Percentiles rank a stretch among this genome's conserved stretches.
Conservation (phyloP, 2,888 invertebrate species). For the Troglohyphantes excavatus region DNA sequence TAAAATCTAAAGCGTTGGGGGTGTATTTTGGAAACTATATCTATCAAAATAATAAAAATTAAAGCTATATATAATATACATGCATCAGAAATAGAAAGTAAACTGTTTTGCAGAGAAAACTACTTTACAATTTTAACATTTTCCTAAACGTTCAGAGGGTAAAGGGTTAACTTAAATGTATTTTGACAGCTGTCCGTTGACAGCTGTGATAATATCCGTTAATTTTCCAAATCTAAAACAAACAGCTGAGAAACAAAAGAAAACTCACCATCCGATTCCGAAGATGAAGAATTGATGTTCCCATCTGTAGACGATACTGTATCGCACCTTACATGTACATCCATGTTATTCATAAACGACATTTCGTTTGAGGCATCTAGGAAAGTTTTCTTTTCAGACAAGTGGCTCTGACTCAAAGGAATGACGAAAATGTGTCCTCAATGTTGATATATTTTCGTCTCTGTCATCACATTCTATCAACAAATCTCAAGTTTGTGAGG, state of each 20-base stretch:
- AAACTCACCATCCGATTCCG: constrained; percentile 65
- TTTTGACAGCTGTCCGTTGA: too few relatives aligned
- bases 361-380: background rate
- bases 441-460: constrained; percentile 19
- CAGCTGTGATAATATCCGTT: too few relatives aligned
- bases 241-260: background rate
- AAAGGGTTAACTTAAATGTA: too few relatives aligned
- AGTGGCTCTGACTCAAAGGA: background rate
- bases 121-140: too few relatives aligned
- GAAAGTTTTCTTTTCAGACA: background rate
- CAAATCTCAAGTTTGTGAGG: constrained; percentile 38
- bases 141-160: too few relatives aligned
- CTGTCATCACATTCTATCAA: constrained; percentile 37
- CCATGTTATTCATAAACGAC: constrained; percentile 54
- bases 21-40: too few relatives aligned
- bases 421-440: constrained; percentile 11
- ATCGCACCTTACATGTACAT: constrained; percentile 24
- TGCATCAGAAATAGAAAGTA: too few relatives aligned
- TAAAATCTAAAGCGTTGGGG: too few relatives aligned
- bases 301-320: constrained; percentile 57
- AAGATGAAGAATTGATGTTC: constrained; percentile 68
- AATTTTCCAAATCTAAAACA: background rate
- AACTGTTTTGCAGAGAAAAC: too few relatives aligned
- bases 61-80: too few relatives aligned
- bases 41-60: too few relatives aligned